These are phyloP conservation scores for Imbricaverruca yamaguchii DNA, from an alignment of 2,888 invertebrate genomes.

Conservation along the genomic window DNA sequence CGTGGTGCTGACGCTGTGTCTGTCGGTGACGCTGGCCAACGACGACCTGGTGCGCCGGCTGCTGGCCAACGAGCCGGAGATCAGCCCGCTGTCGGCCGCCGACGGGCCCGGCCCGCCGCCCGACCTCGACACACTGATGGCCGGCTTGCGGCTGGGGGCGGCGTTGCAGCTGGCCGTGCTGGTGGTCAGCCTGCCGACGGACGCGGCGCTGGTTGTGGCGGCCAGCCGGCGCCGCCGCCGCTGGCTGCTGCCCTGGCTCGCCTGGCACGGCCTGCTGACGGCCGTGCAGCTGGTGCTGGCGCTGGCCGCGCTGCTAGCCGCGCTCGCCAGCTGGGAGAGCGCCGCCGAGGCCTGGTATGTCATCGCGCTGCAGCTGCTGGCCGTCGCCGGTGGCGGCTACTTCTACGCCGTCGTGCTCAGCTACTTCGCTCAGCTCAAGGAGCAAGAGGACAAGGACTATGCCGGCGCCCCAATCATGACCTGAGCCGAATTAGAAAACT, in stretches of 20 bases:
- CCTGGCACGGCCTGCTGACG: constrained; percentile 9
- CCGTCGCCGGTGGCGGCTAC: background rate
- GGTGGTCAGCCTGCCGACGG: constrained; percentile 1
- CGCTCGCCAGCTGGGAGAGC: background rate
- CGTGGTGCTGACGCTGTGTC: background rate
- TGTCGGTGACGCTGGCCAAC: background rate
- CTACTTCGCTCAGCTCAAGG: background rate
- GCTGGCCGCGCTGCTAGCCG: constrained; percentile 7
- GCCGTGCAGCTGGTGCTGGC: constrained; percentile 9
- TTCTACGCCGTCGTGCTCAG: constrained; percentile 10
- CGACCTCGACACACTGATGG: background rate
- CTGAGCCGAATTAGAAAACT: background rate
- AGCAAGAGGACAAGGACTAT: constrained; percentile 3
- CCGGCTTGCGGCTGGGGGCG: background rate
- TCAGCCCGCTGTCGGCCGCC: background rate
- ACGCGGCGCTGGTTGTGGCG: background rate
- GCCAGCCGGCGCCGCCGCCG: constrained; percentile 1
- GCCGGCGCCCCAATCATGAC: background rate
- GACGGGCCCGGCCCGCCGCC: background rate
- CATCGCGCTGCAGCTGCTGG: background rate
- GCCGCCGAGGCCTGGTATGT: background rate
- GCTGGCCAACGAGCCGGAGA: constrained; percentile 13
- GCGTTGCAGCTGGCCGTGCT: constrained; percentile 4
- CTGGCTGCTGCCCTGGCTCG: constrained; percentile 18
- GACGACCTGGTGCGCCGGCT: constrained; percentile 3